Conservation (phyloP, 2,888 invertebrate species). For the Eudemis profundana region DNA sequence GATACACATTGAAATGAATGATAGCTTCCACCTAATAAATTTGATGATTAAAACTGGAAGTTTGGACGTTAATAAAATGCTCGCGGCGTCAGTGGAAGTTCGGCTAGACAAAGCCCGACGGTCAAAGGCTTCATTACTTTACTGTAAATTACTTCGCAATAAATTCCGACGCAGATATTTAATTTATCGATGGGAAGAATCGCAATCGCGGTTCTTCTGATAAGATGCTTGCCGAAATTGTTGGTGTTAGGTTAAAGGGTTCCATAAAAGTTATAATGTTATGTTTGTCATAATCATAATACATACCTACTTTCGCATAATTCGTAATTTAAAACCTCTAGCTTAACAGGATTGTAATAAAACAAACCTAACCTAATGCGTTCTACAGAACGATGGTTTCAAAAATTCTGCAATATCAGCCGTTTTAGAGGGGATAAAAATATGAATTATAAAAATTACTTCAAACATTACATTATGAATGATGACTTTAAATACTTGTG, state of each 20-base stretch:
- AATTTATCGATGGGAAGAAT: slow-evolving; percentile 28
- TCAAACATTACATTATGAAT: no score
- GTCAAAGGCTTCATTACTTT: slow-evolving; percentile 44
- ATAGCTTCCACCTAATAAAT: slow-evolving; percentile 44
- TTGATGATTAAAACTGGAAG: slow-evolving; percentile 43
- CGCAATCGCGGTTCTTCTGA: slow-evolving; percentile 8
- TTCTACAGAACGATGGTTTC: no score
- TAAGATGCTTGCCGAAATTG: not conserved
- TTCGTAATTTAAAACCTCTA: no score
- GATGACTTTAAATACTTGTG: no score
- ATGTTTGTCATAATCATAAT: no score
- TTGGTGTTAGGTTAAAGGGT: not conserved
- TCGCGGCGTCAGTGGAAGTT: slow-evolving; percentile 34
- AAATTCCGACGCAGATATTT: slow-evolving; percentile 42
- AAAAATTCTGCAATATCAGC: no score
- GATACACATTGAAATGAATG: slow-evolving; percentile 41
- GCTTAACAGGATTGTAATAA: no score
- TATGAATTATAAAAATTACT: no score
- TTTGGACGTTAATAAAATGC: slow-evolving; percentile 44
- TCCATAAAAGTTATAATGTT: not conserved
- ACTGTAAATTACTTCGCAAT: slow-evolving; percentile 42
- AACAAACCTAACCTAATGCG: no score
- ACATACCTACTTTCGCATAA: no score
- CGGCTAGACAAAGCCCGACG: slow-evolving; percentile 38
- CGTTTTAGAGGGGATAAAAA: no score